These are phyloP conservation scores for Origma solitaria DNA, from an alignment of 2,113 vertebrate genomes.

Conservation along the genomic window DNA sequence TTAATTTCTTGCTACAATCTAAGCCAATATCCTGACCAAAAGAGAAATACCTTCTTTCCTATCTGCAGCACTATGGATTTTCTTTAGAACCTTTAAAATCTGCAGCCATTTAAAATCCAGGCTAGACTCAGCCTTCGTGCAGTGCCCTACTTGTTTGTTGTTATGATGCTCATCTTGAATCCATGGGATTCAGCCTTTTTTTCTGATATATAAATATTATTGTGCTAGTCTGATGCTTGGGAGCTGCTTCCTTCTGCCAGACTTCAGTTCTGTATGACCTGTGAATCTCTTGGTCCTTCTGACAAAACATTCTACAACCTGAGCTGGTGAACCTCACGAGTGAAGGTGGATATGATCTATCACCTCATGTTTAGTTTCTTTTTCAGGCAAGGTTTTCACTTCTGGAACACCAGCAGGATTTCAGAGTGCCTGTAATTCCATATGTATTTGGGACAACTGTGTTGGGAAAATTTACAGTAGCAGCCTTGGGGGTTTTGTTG, in stretches of 20 bases:
- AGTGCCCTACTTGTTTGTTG: neutral
- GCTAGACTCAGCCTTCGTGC: neutral
- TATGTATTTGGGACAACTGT: accelerated
- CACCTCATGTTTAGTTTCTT: neutral
- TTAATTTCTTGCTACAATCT: neutral
- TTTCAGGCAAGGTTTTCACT: neutral
- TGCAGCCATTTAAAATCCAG: neutral
- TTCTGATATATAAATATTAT: neutral
- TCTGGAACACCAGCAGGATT: neutral
- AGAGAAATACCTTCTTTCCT: neutral
- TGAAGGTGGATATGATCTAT: neutral
- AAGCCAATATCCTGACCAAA: neutral
- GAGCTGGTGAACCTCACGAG: neutral
- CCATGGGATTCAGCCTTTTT: neutral
- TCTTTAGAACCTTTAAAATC: neutral
- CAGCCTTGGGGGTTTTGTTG: neutral
- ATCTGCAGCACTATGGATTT: neutral
- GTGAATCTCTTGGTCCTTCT: neutral
- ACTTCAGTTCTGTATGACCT: neutral
- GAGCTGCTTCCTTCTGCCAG: neutral
- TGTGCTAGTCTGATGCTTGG: neutral
- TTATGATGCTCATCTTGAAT: neutral
- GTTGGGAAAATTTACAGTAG: neutral
- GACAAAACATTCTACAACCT: neutral
- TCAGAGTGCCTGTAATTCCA: neutral